Percentiles rank a stretch among this genome's conserved stretches.
phyloP scores from a whole-genome alignment of 2,797 vertebrate genomes.

The Labeo calbasu region DNA sequence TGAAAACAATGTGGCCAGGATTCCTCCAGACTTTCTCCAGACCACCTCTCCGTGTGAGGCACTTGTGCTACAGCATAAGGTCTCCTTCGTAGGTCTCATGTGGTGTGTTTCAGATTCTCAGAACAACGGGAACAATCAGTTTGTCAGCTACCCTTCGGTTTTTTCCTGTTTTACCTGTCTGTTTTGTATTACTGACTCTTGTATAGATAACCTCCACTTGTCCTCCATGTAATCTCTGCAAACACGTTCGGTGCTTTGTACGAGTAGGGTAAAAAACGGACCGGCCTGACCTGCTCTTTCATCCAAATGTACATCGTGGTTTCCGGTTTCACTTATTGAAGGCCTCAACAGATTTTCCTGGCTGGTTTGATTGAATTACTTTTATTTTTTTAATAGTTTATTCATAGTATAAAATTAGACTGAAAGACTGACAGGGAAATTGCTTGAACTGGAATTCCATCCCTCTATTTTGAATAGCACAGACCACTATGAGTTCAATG shows the following conservation, averaged over 20 bases:
- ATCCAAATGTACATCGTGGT: not conserved
- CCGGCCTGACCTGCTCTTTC: not conserved
- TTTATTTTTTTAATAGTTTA: slow-evolving; percentile 47
- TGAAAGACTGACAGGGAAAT: not conserved
- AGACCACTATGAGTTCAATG: not conserved
- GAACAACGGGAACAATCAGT: slow-evolving; percentile 27
- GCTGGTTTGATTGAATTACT: slow-evolving; percentile 18
- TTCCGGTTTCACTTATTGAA: slow-evolving; percentile 14
- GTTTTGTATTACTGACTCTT: slow-evolving; percentile 51
- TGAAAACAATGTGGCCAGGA: slow-evolving; percentile 54
- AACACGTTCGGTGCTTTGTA: not conserved
- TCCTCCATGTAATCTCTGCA: slow-evolving; percentile 20
- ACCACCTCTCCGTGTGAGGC: slow-evolving; percentile 9
- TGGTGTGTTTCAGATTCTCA: slow-evolving; percentile 38
- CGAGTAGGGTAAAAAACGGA: not conserved
- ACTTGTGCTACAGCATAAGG: slow-evolving; percentile 12
- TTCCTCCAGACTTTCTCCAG: slow-evolving; percentile 55
- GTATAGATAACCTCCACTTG: slow-evolving; percentile 18
- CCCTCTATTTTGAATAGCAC: slow-evolving; percentile 15
- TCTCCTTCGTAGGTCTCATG: slow-evolving; percentile 28
- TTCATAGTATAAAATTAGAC: slow-evolving; percentile 29
- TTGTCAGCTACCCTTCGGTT: slow-evolving; percentile 6
- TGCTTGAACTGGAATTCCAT: not conserved
- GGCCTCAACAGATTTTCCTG: slow-evolving; percentile 22
- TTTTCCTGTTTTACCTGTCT: slow-evolving; percentile 16